These are phyloP conservation scores for Danaus chrysippus DNA, from an alignment of 2,888 invertebrate genomes.

Conservation along the genomic window DNA sequence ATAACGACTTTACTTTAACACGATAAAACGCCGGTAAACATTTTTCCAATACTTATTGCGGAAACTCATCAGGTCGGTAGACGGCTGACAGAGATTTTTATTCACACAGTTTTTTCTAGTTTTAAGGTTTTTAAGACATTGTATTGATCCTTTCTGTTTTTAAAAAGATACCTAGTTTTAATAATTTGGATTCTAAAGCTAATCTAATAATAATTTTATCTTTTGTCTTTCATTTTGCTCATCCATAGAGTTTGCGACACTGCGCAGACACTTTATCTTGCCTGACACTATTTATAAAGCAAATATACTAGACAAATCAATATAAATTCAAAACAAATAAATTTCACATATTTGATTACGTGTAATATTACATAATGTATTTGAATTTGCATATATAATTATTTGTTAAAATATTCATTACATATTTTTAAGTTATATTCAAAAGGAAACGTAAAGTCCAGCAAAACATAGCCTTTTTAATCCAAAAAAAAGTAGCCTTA, in stretches of 20 bases:
- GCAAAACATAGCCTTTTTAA: no score
- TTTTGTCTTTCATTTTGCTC: conserved; percentile 10
- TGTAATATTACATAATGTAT: no score
- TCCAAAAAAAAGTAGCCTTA: no score
- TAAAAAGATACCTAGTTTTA: neutral
- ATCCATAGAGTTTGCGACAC: conserved; percentile 5
- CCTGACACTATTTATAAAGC: no score
- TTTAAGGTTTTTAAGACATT: neutral
- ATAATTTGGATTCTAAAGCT: conserved; percentile 1
- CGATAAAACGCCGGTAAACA: conserved; percentile 54
- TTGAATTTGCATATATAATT: no score
- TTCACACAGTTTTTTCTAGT: conserved; percentile 6
- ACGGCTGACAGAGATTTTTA: conserved; percentile 10
- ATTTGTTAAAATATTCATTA: no score
- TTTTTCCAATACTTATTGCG: conserved; percentile 62
- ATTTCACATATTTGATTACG: no score
- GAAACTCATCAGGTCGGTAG: conserved; percentile 35
- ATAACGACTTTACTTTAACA: conserved; percentile 39
- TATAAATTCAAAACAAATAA: no score
- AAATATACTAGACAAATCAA: no score
- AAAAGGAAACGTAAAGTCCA: no score
- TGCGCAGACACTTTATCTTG: neutral
- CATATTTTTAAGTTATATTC: no score
- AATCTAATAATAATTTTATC: neutral
- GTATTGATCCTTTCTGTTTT: no score